phyloP scores from a whole-genome alignment of 2,797 vertebrate species.

The Poecilia picta region DNA sequence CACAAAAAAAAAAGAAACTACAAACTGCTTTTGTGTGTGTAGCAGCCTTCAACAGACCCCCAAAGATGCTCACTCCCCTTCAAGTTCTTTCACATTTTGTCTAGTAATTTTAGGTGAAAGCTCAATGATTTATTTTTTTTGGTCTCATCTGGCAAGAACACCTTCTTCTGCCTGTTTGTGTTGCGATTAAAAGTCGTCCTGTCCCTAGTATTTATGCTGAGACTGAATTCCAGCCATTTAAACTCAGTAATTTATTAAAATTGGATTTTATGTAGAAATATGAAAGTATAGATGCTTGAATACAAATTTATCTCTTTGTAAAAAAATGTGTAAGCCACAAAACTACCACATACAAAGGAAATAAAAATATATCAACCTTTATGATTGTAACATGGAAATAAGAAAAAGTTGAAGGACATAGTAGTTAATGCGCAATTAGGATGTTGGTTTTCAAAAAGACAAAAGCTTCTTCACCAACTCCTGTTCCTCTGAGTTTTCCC shows the following conservation, averaged over 20 bases:
- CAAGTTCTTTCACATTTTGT: background rate
- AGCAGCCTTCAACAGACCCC: background rate
- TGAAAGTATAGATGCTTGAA: background rate
- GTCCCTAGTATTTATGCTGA: background rate
- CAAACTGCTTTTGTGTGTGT: background rate
- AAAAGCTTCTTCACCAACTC: slow-evolving; percentile 16
- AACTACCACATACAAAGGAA: background rate
- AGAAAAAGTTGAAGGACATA: background rate
- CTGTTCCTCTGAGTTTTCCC: slow-evolving; percentile 11
- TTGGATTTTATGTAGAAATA: background rate
- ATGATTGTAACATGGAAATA: background rate
- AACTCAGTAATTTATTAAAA: background rate
- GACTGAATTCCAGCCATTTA: background rate
- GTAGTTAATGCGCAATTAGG: background rate
- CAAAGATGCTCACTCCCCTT: background rate
- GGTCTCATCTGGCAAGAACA: background rate
- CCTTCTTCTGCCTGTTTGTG: background rate
- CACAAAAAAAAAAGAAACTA: background rate
- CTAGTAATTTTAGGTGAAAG: background rate
- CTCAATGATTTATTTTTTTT: background rate
- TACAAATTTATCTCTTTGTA: background rate
- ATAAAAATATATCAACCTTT: background rate
- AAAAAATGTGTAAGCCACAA: background rate
- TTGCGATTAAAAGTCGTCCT: background rate
- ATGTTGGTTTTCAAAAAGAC: slow-evolving; percentile 11